Conservation (phyloP, 2,797 vertebrate species). For the Characodon lateralis region DNA sequence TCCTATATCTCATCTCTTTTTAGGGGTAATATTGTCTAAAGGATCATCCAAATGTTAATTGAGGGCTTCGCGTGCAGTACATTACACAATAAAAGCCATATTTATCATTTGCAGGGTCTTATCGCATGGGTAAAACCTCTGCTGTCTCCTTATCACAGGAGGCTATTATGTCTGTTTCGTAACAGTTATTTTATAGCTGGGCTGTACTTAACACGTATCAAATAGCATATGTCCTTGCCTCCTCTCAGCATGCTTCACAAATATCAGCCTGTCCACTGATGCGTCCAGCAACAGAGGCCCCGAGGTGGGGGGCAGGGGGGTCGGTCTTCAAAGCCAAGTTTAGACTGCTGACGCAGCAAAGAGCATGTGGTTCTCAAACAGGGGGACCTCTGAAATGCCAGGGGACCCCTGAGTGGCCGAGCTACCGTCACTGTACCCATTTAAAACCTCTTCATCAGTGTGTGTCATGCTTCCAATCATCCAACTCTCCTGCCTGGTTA, state of each 20-base stretch:
- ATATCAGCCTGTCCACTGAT: constrained; percentile 51
- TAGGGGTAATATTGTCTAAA: not conserved
- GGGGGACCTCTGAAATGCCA: constrained; percentile 55
- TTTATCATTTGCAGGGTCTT: not conserved
- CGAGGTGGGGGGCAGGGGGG: too few relatives aligned
- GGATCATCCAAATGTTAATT: not conserved
- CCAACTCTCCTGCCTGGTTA: not conserved
- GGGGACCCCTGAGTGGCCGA: constrained; percentile 32
- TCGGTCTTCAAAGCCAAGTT: constrained; percentile 58
- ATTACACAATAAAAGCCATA: constrained; percentile 6
- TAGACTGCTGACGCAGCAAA: constrained; percentile 64
- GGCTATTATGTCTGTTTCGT: constrained; percentile 24
- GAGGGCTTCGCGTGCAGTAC: rapidly evolving
- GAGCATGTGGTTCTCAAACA: constrained; percentile 53
- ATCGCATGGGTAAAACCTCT: constrained; percentile 2
- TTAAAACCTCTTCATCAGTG: constrained; percentile 8
- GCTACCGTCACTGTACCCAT: constrained; percentile 29
- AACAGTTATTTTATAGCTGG: constrained; percentile 37
- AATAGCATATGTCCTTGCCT: constrained; percentile 49
- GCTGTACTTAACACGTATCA: constrained; percentile 31
- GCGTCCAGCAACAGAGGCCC: constrained; percentile 14
- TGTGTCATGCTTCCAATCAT: not conserved
- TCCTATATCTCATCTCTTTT: not conserved
- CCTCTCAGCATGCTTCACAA: constrained; percentile 45
- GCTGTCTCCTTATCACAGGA: constrained; percentile 15